These are phyloP conservation scores for Coecobrya sp. DNA, from an alignment of 2,888 invertebrate species.

Conservation along the genomic window DNA sequence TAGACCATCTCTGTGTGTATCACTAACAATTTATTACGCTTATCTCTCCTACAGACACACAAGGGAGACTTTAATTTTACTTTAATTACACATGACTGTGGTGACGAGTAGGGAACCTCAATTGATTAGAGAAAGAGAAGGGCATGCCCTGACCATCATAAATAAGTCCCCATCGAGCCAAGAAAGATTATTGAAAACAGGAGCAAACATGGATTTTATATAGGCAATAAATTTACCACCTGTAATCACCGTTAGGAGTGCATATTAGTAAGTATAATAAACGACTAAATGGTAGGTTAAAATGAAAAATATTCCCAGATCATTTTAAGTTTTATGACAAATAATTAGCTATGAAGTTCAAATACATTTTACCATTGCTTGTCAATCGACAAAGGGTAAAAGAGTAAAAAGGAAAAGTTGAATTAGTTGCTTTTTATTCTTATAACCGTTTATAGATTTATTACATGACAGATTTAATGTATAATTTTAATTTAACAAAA, in stretches of 20 bases:
- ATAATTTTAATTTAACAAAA: background rate
- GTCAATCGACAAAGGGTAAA: background rate
- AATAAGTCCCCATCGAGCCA: background rate
- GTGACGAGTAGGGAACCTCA: background rate
- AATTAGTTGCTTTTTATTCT: background rate
- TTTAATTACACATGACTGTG: background rate
- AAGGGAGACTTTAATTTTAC: background rate
- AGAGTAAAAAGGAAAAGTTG: background rate
- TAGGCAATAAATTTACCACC: background rate
- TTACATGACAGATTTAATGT: background rate
- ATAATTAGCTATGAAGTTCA: background rate
- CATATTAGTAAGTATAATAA: background rate
- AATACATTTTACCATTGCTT: background rate
- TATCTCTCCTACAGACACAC: background rate
- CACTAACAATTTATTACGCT: background rate
- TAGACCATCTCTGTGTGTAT: background rate
- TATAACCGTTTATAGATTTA: background rate
- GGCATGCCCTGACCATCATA: background rate
- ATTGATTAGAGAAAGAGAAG: conserved; percentile 29
- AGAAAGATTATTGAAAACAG: background rate
- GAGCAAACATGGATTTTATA: background rate
- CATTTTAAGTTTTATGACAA: background rate
- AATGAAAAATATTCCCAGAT: conserved; percentile 12
- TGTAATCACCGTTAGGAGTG: background rate
- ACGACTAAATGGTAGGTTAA: background rate